phyloP scores from a whole-genome alignment of 2,797 vertebrate species.

The Chloroceryle amazona region DNA sequence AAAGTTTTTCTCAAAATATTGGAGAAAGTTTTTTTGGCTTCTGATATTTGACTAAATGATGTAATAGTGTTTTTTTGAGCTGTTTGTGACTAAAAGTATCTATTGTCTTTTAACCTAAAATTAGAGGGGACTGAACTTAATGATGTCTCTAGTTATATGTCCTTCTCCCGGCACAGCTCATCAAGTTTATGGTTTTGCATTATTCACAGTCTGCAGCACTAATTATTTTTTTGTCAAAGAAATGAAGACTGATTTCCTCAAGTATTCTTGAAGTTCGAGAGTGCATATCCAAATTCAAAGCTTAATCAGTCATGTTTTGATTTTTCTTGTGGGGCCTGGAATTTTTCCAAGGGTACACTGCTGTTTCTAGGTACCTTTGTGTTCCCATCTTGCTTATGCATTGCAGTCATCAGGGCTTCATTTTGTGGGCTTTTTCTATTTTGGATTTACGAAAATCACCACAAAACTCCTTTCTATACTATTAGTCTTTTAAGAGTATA shows the following conservation, averaged over 20 bases:
- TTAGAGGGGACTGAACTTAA: neutral
- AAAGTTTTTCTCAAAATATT: neutral
- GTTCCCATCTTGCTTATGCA: neutral
- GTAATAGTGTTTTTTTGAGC: neutral
- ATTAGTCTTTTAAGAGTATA: neutral
- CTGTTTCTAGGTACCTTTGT: neutral
- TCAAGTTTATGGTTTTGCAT: slow-evolving; percentile 16
- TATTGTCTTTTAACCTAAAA: neutral
- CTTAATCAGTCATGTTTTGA: neutral
- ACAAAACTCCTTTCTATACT: neutral
- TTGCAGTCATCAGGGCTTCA: neutral
- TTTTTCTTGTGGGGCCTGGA: neutral
- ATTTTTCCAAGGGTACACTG: neutral
- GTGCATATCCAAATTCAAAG: neutral
- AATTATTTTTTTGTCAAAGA: slow-evolving; percentile 11
- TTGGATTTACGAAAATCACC: neutral
- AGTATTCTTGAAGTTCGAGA: neutral
- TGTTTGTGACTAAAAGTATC: neutral
- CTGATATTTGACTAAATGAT: neutral
- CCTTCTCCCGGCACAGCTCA: neutral
- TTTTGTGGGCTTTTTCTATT: neutral
- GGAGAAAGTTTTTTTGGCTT: neutral
- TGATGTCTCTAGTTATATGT: neutral
- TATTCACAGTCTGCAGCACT: neutral
- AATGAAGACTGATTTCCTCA: slow-evolving; percentile 36